Percentiles rank a stretch among this genome's conserved stretches.
Evolutionary conservation across 2,797 vertebrate genomes (phyloP).

Genomic region (Pitangus sulphuratus): DNA sequence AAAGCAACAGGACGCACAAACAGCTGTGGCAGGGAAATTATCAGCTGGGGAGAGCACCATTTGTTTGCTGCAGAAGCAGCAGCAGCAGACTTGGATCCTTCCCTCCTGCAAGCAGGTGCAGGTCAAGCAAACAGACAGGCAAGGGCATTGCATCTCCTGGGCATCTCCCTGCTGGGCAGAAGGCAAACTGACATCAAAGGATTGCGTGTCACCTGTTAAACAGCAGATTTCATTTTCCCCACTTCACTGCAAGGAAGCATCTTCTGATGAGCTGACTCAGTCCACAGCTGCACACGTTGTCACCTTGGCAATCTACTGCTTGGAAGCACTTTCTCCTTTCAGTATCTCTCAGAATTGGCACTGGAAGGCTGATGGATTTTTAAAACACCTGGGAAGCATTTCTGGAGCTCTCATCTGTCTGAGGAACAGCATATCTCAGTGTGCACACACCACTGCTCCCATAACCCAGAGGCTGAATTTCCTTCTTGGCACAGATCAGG

Average conservation of each 20-base stretch:
- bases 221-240: neutral
- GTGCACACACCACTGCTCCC: neutral
- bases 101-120: neutral
- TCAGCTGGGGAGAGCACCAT: neutral
- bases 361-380: neutral
- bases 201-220: neutral
- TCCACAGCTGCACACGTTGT: neutral
- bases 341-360: neutral
- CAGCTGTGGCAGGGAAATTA: conserved; percentile 1
- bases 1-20: neutral
- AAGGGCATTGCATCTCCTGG: neutral
- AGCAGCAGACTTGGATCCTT: neutral
- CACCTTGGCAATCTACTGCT: conserved; percentile 8
- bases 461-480: neutral
- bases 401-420: neutral
- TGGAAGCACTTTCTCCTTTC: conserved; percentile 2
- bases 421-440: neutral
- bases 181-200: neutral
- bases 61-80: neutral
- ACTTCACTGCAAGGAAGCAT: neutral
- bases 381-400: neutral
- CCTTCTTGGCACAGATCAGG: neutral
- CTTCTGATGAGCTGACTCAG: conserved; percentile 22
- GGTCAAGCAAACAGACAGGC: neutral
- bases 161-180: neutral